phyloP scores from a whole-genome alignment of 35 echinoderm and acorn worm species.

The Apostichopus californicus region DNA sequence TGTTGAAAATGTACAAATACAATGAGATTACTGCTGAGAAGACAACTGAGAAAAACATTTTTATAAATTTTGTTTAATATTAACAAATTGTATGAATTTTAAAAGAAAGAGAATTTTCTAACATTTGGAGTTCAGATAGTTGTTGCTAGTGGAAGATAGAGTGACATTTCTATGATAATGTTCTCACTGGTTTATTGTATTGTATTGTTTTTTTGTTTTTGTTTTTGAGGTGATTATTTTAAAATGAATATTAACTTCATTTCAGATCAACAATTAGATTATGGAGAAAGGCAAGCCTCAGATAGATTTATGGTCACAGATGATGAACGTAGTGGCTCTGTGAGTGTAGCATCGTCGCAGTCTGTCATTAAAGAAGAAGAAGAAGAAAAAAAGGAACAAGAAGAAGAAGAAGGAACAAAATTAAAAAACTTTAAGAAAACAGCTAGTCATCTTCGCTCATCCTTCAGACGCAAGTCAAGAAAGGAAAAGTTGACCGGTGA shows the following conservation, averaged over 20 bases:
- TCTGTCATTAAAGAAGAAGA: neutral
- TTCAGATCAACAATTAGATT: neutral
- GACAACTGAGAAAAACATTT: too few relatives aligned
- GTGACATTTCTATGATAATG: too few relatives aligned
- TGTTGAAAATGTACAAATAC: too few relatives aligned
- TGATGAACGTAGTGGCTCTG: neutral
- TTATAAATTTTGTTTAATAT: neutral
- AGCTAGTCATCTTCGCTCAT: neutral
- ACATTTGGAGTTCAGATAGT: too few relatives aligned
- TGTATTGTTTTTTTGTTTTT: too few relatives aligned
- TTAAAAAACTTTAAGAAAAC: neutral
- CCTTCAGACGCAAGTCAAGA: neutral
- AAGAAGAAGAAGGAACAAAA: slow-evolving; percentile 2
- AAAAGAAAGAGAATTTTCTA: too few relatives aligned
- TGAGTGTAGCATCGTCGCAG: neutral
- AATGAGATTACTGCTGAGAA: too few relatives aligned
- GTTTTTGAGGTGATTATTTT: too few relatives aligned
- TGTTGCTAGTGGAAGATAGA: too few relatives aligned
- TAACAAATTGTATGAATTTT: too few relatives aligned
- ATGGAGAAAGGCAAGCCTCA: neutral
- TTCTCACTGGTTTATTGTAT: too few relatives aligned
- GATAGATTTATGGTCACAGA: neutral
- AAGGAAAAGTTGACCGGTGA: neutral
- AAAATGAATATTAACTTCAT: neutral
- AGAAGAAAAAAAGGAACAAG: neutral